phyloP scores from a whole-genome alignment of 2,797 vertebrate species.

The Bradypodion pumilum region DNA sequence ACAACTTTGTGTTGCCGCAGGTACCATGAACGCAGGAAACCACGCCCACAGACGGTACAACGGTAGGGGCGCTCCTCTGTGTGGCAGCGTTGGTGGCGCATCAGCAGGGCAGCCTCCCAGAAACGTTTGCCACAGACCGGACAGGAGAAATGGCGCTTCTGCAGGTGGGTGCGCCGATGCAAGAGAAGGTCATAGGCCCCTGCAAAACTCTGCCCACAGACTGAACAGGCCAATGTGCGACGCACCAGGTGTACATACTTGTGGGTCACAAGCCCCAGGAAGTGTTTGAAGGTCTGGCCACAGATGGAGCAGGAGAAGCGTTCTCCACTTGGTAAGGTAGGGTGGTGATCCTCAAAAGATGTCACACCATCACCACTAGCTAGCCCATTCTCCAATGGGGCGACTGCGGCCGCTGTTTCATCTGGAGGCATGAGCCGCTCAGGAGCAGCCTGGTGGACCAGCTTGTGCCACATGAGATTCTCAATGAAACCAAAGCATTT shows the following conservation, averaged over 20 bases:
- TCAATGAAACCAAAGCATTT: slow-evolving; percentile 77
- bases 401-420: not conserved
- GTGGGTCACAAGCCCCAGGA: slow-evolving; percentile 76
- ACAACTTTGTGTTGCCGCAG: slow-evolving; percentile 93
- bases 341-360: slow-evolving; percentile 40
- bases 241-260: slow-evolving; percentile 77
- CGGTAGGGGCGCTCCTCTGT: slow-evolving; percentile 89
- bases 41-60: slow-evolving; percentile 90
- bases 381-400: slow-evolving; percentile 60
- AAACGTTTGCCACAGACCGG: slow-evolving; percentile 93
- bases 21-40: slow-evolving; percentile 92
- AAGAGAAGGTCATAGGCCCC: slow-evolving; percentile 74
- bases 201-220: slow-evolving; percentile 70
- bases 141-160: slow-evolving; percentile 85
- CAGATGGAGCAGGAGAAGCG: slow-evolving; percentile 76
- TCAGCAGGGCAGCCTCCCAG: slow-evolving; percentile 89
- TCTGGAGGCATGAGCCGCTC: slow-evolving; percentile 62
- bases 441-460: slow-evolving; percentile 71
- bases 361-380: slow-evolving; percentile 41
- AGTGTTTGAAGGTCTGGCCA: slow-evolving; percentile 76
- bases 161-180: slow-evolving; percentile 76
- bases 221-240: slow-evolving; percentile 69
- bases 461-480: slow-evolving; percentile 79
- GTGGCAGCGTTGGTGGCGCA: slow-evolving; percentile 90
- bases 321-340: slow-evolving; percentile 48